Conservation (phyloP, 1,140 invertebrate genomes). For the Apis cerana region DNA sequence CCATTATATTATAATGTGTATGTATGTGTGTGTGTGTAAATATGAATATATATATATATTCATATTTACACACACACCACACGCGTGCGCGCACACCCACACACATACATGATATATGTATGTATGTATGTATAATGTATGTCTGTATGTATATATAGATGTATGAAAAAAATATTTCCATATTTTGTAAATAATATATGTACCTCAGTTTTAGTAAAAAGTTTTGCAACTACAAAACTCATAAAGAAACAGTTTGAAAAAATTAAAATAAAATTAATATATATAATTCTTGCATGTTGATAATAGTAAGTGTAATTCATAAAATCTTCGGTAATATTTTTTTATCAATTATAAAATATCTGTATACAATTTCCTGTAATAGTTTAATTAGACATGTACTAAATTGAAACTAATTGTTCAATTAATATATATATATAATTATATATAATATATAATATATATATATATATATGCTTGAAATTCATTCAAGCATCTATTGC, state of each 20-base stretch:
- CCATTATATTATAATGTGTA: constrained; percentile 11
- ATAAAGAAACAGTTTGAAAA: constrained; percentile 6
- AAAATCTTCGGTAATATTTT: constrained; percentile 7
- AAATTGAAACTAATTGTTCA: constrained; percentile 32
- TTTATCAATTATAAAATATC: constrained; percentile 40
- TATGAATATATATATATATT: constrained; percentile 29
- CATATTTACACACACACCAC: too few relatives aligned
- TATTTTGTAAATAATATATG: constrained; percentile 25
- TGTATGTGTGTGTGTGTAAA: not conserved
- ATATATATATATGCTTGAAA: constrained; percentile 34
- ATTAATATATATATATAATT: constrained; percentile 29
- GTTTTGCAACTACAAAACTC: constrained; percentile 26
- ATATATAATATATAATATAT: too few relatives aligned
- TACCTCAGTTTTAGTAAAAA: constrained; percentile 34
- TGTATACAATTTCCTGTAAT: constrained; percentile 27
- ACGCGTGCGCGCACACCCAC: too few relatives aligned
- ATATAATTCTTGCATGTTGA: not conserved
- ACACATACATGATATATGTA: not conserved
- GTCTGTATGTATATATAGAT: not conserved
- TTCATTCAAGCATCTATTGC: constrained; percentile 10
- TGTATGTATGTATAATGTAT: constrained; percentile 48
- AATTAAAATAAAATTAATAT: constrained; percentile 12
- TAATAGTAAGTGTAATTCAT: constrained; percentile 8
- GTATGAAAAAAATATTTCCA: constrained; percentile 45
- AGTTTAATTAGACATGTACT: constrained; percentile 38